Evolutionary conservation across 2,888 invertebrate species (phyloP), one percentile per base, ranked within the genome.

Genomic region (Aspidiotus rigidus): DNA sequence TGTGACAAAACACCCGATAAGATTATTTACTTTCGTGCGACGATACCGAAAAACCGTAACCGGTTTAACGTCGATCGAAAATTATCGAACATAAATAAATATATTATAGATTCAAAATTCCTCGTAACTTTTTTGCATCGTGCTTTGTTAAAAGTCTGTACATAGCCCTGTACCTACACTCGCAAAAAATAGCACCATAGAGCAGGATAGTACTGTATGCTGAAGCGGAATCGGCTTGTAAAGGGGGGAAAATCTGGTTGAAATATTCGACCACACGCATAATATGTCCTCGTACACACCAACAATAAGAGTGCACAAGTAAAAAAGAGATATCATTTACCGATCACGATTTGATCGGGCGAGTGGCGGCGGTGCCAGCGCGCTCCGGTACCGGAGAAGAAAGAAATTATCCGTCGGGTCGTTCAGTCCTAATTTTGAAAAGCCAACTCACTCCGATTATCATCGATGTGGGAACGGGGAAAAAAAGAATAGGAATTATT

Each of bases 181-280:
- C n/a, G 49, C 49, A 44, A 44, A 44, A 44, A 44, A 8, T 8
- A 10, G 11, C 11, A 49, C 49, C 49, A 6, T 2, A 49, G 49
- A 49, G 49, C 49, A 49, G 49, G 49, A n/a, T 13, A 11, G 49
- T 49, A n/a, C n/a, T n/a, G n/a, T n/a, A 49, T 6, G 11, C n/a
- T 11, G 49, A 49, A 49, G 49, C 10, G 49, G 49, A 49, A 49
- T 28, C 28, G 28, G 28, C 28, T 28, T 28, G n/a, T 49, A 49
- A n/a, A 49, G 49, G n/a, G n/a, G 49, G 49, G n/a, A 49, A 49
- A 49, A 49, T 66, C 41, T 59, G 53, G 59, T 67, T 67, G 67
- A 67, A 59, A 67, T 59, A 67, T 67, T 67, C 57, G 67, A 67
- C 67, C 67, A 67, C 67, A 67, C 67, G 67, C 67, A 67, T 67